Percentiles rank a stretch among this genome's conserved stretches.
phyloP scores from a whole-genome alignment of 2,797 vertebrate species.

The Muscicapa comitata region DNA sequence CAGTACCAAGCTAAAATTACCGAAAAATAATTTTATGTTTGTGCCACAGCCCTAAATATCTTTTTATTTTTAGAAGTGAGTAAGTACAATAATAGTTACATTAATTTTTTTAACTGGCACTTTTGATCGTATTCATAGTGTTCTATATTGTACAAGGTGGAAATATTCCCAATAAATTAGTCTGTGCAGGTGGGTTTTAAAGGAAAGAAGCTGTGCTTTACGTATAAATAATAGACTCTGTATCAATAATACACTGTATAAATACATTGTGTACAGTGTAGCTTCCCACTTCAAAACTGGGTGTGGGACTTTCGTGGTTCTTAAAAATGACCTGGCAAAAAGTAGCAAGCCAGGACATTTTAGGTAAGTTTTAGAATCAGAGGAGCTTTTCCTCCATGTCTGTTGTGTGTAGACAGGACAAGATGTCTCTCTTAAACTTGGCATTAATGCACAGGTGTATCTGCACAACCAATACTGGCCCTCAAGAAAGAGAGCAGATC shows the following conservation, averaged over 20 bases:
- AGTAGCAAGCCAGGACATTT: not conserved
- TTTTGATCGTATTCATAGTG: accelerated
- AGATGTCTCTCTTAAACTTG: not conserved
- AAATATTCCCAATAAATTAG: not conserved
- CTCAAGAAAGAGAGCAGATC: not conserved
- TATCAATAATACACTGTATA: not conserved
- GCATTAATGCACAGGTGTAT: not conserved
- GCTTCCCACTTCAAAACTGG: not conserved
- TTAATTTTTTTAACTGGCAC: not conserved
- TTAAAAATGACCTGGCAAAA: not conserved
- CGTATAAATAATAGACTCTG: not conserved
- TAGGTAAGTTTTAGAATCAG: not conserved
- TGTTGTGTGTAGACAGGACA: not conserved
- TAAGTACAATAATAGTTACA: accelerated
- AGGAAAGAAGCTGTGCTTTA: not conserved
- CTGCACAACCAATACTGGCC: accelerated
- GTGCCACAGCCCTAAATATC: accelerated
- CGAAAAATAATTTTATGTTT: not conserved
- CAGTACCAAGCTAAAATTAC: not conserved
- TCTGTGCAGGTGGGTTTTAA: not conserved
- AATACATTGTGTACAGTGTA: not conserved
- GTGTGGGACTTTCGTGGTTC: not conserved
- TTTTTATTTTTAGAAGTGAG: not conserved
- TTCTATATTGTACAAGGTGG: accelerated
- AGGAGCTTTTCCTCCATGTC: not conserved